Base-by-base conservation (phyloP, 1,140 invertebrate species). In the Cydia fagiglandana region DNA sequence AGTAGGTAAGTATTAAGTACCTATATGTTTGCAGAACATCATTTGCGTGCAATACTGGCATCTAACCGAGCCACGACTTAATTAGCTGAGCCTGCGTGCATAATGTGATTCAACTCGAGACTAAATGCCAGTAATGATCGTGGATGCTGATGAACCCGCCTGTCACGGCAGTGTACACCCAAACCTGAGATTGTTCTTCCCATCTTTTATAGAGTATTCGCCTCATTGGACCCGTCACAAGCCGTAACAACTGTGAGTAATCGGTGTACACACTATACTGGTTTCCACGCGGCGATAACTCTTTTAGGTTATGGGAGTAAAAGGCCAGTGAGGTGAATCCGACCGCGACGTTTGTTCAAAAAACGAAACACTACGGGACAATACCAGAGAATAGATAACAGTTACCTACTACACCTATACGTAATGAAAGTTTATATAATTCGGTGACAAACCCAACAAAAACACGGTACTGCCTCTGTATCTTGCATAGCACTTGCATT, bases 311-410 rank as follows among this genome's bases (percentile, higher is more conserved):
- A 24, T 61, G 56, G n/a, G 53, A 61, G 9, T 20, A 7, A 12
- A 61, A 61, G 56, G 9, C 56, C 56, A 61, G 56, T 61, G 56
- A 61, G 7, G 20, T 61, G 56, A 20, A 61, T 61, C 66, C 66
- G 34, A 70, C 66, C 66, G 66, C 66, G n/a, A 45, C 66, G 66
- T n/a, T 70, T 45, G 30, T n/a, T 61, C 56, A 61, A 61, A 61
- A 61, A 61, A 61, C 56, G n/a, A 53, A 53, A 24, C 56, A 61
- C 20, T 61, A 10, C 56, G 20, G 56, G 56, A 61, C 56, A 61
- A 4, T 20, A 61, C 56, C 17, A 61, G 56, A 20, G 5, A 24
- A 61, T 61, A 61, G 56, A 20, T 24, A 61, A 61, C 56, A 10
- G 56, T 61, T 6, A 24, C 24, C 7, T 6, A 24, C 7, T 61